Conservation (phyloP, 2,113 vertebrate genomes). For the Lagopus leucura region DNA sequence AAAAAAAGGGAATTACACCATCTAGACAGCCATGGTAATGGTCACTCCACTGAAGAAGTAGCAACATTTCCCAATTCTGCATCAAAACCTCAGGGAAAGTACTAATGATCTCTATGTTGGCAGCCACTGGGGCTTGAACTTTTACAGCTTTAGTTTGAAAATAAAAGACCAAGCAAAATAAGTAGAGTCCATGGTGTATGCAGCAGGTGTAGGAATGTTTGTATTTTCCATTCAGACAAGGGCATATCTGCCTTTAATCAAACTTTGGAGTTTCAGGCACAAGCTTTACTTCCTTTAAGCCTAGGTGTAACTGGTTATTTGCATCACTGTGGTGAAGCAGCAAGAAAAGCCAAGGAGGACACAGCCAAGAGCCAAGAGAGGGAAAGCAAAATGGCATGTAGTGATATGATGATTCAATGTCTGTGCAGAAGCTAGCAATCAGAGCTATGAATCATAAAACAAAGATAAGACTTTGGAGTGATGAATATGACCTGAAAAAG, state of each 20-base stretch:
- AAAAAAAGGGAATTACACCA: neutral
- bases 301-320: neutral
- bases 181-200: neutral
- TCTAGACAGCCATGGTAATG: neutral
- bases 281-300: neutral
- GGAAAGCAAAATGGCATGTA: neutral
- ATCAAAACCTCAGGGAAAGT: neutral
- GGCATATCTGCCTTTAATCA: neutral
- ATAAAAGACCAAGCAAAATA: constrained; percentile 15
- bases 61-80: neutral
- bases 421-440: neutral
- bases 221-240: neutral
- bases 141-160: neutral
- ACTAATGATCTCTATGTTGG: neutral
- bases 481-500: neutral
- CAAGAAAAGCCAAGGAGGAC: neutral
- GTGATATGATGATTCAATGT: neutral
- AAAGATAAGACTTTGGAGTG: constrained; percentile 17
- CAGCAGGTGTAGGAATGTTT: neutral
- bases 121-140: neutral
- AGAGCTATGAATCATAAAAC: constrained; percentile 8
- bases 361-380: neutral
- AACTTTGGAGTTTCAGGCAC: neutral
- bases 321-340: constrained; percentile 28
- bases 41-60: neutral